Evolutionary conservation across 2,888 invertebrate species (phyloP).

Genomic region (Chydorus sphaericus): DNA sequence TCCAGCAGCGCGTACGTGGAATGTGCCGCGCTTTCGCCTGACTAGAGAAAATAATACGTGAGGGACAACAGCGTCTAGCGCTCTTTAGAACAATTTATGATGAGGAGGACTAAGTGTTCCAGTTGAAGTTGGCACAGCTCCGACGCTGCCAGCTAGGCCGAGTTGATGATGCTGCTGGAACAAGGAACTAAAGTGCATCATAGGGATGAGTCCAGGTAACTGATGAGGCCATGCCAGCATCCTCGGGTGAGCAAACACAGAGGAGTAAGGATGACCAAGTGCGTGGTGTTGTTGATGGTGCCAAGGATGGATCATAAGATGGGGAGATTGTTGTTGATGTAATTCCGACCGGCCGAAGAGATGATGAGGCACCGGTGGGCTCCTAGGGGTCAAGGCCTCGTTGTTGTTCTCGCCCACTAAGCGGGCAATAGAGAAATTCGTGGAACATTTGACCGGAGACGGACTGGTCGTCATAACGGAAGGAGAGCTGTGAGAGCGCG

Average conservation of each 20-base stretch:
- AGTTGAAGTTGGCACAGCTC: background rate
- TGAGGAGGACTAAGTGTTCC: background rate
- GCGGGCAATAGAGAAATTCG: conserved; percentile 7
- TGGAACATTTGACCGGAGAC: background rate
- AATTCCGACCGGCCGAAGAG: background rate
- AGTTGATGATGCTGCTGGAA: background rate
- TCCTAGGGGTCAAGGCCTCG: background rate
- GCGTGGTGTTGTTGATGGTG: background rate
- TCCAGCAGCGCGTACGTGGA: too few species aligned
- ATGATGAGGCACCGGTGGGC: too few species aligned
- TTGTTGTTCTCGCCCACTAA: conserved; percentile 3
- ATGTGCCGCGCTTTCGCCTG: too few species aligned
- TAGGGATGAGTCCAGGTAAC: background rate
- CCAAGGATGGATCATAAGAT: background rate
- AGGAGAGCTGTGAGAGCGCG: too few species aligned
- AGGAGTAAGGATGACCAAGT: background rate
- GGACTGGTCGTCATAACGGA: too few species aligned
- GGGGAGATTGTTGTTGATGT: background rate
- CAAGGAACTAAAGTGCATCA: conserved; percentile 2
- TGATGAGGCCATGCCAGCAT: background rate
- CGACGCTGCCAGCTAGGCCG: background rate
- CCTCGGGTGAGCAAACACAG: background rate
- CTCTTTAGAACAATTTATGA: background rate
- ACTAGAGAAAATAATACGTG: conserved; percentile 1
- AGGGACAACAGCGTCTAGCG: background rate